A percentile compares a stretch with the other conserved stretches of the same genome.
These are phyloP conservation scores for Brassicogethes aeneus DNA, from an alignment of 2,888 invertebrate genomes.

Conservation along the genomic window DNA sequence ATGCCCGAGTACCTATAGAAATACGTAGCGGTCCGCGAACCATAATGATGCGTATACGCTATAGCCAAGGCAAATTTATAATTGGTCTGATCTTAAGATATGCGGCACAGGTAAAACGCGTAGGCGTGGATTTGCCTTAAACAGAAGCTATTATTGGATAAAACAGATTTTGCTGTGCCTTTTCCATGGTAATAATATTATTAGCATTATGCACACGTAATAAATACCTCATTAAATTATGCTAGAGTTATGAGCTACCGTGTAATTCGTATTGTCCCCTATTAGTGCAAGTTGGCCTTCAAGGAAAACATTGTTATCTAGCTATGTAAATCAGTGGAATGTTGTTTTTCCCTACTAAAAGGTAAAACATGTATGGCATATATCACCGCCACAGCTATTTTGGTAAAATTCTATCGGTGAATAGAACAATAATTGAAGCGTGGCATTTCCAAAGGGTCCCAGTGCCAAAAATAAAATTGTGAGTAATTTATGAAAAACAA, in stretches of 20 bases:
- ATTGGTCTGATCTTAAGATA: constrained; percentile 13
- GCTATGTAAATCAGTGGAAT: background rate
- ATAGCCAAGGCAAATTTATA: constrained; percentile 4
- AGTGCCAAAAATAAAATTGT: no score
- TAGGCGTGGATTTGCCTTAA: constrained; percentile 13
- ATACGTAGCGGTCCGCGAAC: background rate
- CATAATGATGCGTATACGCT: constrained; percentile 1
- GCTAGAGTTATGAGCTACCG: background rate
- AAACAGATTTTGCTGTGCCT: constrained; percentile 9
- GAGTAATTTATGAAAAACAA: no score
- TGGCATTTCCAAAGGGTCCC: no score
- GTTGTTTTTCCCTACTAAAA: background rate
- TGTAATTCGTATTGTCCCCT: constrained; percentile 4
- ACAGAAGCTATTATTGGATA: constrained; percentile 15
- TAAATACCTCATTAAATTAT: constrained; percentile 6
- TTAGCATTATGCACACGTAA: constrained; percentile 9
- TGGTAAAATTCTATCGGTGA: no score
- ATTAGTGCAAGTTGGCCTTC: constrained; percentile 2
- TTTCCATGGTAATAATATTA: constrained; percentile 9
- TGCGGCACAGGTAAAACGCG: constrained; percentile 9
- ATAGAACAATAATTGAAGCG: no score
- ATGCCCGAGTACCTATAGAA: background rate
- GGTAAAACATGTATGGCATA: background rate
- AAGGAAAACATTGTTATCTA: constrained; percentile 1
- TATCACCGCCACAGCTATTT: background rate